phyloP scores from a whole-genome alignment of 2,797 vertebrate genomes.

The Poecilia wingei region DNA sequence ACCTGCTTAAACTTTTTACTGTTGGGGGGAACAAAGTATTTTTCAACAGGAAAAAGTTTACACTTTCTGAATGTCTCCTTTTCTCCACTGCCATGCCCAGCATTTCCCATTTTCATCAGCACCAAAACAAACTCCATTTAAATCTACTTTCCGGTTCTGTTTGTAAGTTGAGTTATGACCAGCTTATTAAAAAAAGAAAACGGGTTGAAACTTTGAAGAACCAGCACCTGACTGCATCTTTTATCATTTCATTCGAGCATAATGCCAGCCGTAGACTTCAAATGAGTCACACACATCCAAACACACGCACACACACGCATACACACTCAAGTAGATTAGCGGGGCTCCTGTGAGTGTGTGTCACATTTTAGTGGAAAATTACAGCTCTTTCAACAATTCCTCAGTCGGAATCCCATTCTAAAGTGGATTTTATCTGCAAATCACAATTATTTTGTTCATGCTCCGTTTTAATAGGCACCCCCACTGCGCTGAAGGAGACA shows the following conservation, averaged over 20 bases:
- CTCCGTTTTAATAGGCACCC: conserved; percentile 83
- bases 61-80: background rate
- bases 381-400: conserved; percentile 84
- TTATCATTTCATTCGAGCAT: conserved; percentile 34
- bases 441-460: conserved; percentile 87
- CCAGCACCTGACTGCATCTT: conserved; percentile 7
- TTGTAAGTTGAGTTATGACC: background rate
- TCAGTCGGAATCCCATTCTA: conserved; percentile 80
- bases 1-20: background rate
- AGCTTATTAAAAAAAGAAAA: background rate
- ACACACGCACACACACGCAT: conserved; percentile 27
- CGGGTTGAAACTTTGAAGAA: conserved; percentile 5
- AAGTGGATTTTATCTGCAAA: conserved; percentile 84
- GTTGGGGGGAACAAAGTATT: background rate
- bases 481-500: conserved; percentile 81
- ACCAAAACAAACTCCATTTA: background rate
- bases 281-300: conserved; percentile 41
- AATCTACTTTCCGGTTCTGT: too few relatives aligned
- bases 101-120: background rate
- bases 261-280: conserved; percentile 32
- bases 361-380: conserved; percentile 85
- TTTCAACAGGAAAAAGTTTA: background rate
- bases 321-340: conserved; percentile 62
- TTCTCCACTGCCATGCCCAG: background rate
- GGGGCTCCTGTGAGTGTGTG: conserved; percentile 73